phyloP scores from a whole-genome alignment of 2,888 invertebrate genomes.

The Pollenia angustigena region DNA sequence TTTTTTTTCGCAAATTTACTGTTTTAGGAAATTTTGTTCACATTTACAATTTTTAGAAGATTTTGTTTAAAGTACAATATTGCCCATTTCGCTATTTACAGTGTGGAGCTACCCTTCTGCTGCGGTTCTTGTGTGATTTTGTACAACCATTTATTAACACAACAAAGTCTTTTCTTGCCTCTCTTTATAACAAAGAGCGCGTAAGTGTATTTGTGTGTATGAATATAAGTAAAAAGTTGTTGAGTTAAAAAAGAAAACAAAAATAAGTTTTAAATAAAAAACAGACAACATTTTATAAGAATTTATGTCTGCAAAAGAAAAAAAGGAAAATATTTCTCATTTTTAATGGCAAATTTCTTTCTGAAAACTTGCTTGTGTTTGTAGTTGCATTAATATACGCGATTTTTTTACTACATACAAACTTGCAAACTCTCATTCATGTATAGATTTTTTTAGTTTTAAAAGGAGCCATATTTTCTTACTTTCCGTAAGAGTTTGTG shows the following conservation, averaged over 20 bases:
- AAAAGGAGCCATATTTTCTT: conserved; percentile 24
- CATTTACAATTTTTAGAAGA: too few relatives aligned
- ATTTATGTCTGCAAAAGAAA: conserved; percentile 37
- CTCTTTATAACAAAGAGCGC: not conserved
- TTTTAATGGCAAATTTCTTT: not conserved
- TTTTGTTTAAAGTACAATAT: not conserved
- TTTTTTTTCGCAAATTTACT: too few relatives aligned
- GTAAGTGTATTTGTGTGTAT: not conserved
- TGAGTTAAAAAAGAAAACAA: not conserved
- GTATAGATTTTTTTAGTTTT: not conserved
- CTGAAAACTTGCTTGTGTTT: conserved; percentile 8
- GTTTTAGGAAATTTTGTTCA: too few relatives aligned
- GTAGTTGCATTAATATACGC: conserved; percentile 15
- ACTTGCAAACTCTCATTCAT: not conserved
- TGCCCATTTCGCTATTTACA: not conserved
- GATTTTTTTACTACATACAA: not conserved
- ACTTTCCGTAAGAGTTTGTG: not conserved
- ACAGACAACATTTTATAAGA: conserved; percentile 42
- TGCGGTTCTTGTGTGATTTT: not conserved
- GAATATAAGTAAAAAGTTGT: not conserved
- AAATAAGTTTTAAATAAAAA: conserved; percentile 54
- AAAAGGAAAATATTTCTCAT: not conserved
- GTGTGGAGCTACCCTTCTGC: not conserved
- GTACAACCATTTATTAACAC: conserved; percentile 38
- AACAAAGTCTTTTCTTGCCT: conserved; percentile 17